These are phyloP conservation scores for Melieria omissa DNA, from an alignment of 2,888 invertebrate species.

Conservation along the genomic window DNA sequence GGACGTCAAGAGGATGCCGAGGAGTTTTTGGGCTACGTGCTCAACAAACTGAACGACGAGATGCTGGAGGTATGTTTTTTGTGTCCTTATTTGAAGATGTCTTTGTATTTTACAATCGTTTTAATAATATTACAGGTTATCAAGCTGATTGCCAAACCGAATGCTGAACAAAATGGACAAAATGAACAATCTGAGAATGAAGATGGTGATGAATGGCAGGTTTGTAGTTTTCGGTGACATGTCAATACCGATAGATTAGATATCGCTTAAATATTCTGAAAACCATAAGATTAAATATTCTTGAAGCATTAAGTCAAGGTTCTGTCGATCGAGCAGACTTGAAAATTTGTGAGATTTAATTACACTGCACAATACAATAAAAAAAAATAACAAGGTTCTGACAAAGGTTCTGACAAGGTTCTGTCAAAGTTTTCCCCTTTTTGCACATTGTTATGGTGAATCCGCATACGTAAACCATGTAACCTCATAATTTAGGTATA, in stretches of 20 bases:
- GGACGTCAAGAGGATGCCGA: constrained; percentile 98
- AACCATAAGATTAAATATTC: not conserved
- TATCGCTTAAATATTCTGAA: too few species aligned
- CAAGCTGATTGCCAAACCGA: constrained; percentile 71
- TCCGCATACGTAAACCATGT: too few species aligned
- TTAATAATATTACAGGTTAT: constrained; percentile 67
- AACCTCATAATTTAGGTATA: too few species aligned
- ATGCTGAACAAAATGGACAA: constrained; percentile 67
- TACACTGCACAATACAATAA: too few species aligned
- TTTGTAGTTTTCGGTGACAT: constrained; percentile 42
- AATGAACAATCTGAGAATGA: constrained; percentile 62
- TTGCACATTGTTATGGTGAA: too few species aligned
- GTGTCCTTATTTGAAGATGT: not conserved
- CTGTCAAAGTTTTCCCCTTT: too few species aligned
- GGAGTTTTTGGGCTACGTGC: constrained; percentile 91
- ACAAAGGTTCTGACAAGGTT: too few species aligned
- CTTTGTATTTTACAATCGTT: not conserved
- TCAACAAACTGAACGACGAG: constrained; percentile 96
- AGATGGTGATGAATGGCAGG: constrained; percentile 67
- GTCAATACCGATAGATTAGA: too few species aligned
- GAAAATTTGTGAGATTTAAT: too few species aligned
- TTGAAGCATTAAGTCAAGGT: too few species aligned
- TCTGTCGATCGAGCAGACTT: too few species aligned
- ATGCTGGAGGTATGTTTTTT: constrained; percentile 84
- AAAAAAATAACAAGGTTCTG: too few species aligned